Evolutionary conservation across 2,888 invertebrate species (phyloP).

Genomic region (Lasioglossum leucozonium): DNA sequence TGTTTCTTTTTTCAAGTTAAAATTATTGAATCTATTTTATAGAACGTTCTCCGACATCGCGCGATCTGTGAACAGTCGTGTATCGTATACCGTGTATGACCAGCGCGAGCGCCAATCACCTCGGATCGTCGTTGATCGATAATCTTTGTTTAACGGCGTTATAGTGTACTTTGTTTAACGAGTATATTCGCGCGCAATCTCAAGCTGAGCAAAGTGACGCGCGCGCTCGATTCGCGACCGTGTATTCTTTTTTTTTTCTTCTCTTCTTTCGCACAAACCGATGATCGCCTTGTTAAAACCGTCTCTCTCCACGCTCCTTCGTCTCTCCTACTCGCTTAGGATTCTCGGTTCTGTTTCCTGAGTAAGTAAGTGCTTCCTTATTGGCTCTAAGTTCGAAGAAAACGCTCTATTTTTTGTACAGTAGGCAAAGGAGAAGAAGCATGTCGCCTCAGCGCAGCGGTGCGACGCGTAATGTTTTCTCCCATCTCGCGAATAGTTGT

Average conservation of each 20-base stretch:
- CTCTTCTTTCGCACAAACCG: not conserved
- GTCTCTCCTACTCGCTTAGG: conserved; percentile 39
- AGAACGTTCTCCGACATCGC: conserved; percentile 27
- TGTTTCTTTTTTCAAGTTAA: conserved; percentile 21
- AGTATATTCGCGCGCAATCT: no score
- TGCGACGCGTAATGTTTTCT: conserved; percentile 52
- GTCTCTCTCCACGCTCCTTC: conserved; percentile 12
- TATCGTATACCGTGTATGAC: not conserved
- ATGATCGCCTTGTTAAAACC: conserved; percentile 3
- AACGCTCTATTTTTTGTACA: conserved; percentile 55
- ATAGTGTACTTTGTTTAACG: no score
- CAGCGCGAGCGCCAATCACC: not conserved
- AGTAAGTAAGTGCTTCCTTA: conserved; percentile 52
- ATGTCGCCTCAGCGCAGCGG: not conserved
- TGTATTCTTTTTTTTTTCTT: no score
- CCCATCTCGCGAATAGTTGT: conserved; percentile 34
- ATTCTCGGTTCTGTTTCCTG: conserved; percentile 32
- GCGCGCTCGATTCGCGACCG: conserved; percentile 11
- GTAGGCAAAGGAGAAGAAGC: conserved; percentile 21
- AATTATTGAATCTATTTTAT: conserved; percentile 21
- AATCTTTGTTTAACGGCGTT: no score
- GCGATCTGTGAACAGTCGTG: not conserved
- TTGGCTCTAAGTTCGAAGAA: conserved; percentile 52
- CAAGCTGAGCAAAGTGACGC: no score
- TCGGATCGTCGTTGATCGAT: conserved; percentile 37